Evolutionary conservation across 1,140 invertebrate genomes (phyloP), one percentile per base, ranked within the genome.

Genomic region (Philotrypesis tridentata): DNA sequence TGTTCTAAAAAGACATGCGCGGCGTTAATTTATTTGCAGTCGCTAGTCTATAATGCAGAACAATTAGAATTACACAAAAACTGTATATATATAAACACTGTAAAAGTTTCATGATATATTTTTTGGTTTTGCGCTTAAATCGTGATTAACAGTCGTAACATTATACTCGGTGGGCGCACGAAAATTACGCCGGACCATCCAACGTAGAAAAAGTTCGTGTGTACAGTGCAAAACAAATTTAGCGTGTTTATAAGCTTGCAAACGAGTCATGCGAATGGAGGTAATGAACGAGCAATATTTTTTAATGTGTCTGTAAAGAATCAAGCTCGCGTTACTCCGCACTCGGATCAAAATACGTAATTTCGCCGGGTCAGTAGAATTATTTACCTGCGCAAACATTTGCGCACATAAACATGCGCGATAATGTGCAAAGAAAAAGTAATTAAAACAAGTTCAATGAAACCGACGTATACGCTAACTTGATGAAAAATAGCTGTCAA

Each of bases 221-320:
- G n/a, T n/a, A n/a, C n/a, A 40, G 21, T 5, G 37, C 17, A 7
- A 2, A 17, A 43, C 21, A 71, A 71, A 17, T 71, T 70, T 17
- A n/a, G 67, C 31, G 27, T 29, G 14, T 70, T 29, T 37, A 21
- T 17, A n/a, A n/a, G n/a, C 8, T 37, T 43, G 14, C 33, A 71
- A 71, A 43, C n/a, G 68, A 8, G 48, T 55, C 48, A 6, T 21
- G 29, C 21, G 31, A 14, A 25, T 68, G 31, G 21, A 2, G 27
- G 29, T 68, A 68, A 68, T n/a, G 67, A 68, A 29, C 2, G 29
- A 68, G 67, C 31, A 31, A 68, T 68, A 68, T 33, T 68, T 65
- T 65, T 37, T 31, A 67, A 21, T 68, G 65, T 68, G 65, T 33
- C 65, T 68, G 33, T 68, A 68, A 68, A 68, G 29, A 68, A 31